Conservation (phyloP, 2,113 vertebrate species). For the Hypomesus transpacificus region DNA sequence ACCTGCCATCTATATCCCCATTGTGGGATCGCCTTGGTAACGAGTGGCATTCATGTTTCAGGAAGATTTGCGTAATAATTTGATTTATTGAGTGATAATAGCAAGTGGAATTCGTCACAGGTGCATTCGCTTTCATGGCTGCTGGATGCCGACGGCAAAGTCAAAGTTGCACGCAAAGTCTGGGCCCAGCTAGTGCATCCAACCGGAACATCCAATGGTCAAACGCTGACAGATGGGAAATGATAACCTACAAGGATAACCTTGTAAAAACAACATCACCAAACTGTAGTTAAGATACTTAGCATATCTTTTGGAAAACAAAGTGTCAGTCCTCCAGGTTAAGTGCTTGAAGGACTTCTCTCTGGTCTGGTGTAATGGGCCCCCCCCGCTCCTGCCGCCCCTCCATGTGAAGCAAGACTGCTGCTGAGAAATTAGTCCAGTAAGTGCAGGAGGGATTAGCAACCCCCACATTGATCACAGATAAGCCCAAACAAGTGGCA, state of each 20-base stretch:
- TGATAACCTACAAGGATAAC: not conserved
- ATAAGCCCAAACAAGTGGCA: slow-evolving; percentile 52
- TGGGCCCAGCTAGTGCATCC: not conserved
- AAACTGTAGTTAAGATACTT: no score
- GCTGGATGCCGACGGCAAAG: slow-evolving; percentile 48
- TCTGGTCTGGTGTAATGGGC: no score
- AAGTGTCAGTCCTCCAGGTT: not conserved
- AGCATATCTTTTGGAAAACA: not conserved
- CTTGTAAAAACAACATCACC: not conserved
- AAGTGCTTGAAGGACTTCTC: not conserved
- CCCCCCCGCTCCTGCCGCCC: slow-evolving; percentile 5
- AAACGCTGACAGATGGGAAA: not conserved
- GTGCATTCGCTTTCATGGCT: slow-evolving; percentile 51
- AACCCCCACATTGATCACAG: slow-evolving; percentile 55
- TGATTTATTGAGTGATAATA: slow-evolving; percentile 61
- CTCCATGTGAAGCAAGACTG: slow-evolving; percentile 28
- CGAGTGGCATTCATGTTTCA: slow-evolving; percentile 60
- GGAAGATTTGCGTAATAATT: slow-evolving; percentile 61
- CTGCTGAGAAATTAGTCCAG: slow-evolving; percentile 45
- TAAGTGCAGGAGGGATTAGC: slow-evolving; percentile 59
- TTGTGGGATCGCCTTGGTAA: slow-evolving; percentile 46
- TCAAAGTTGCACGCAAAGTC: slow-evolving; percentile 15
- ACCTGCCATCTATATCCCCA: slow-evolving; percentile 63
- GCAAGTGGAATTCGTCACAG: slow-evolving; percentile 58
- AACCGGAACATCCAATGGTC: not conserved